Evolutionary conservation across 1,140 invertebrate genomes (phyloP).

Genomic region (Trypoxylus dichotomus): DNA sequence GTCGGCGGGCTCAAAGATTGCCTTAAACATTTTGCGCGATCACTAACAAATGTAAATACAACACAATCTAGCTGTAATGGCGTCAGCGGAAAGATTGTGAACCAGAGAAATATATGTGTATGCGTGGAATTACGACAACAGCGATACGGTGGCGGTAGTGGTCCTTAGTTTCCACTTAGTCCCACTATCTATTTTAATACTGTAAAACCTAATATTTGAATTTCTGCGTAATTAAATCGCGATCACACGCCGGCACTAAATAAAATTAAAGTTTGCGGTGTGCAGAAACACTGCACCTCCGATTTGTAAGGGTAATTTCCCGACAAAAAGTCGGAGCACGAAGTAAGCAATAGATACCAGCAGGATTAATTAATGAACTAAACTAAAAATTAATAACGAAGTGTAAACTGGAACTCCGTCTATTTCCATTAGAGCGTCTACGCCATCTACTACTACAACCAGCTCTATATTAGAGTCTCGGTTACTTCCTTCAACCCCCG

Average conservation of each 20-base stretch:
- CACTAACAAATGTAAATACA: too few relatives aligned
- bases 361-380: constrained; percentile 18
- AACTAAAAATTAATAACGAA: constrained; percentile 19
- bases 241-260: not conserved
- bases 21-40: too few relatives aligned
- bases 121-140: too few relatives aligned
- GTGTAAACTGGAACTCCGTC: constrained; percentile 1
- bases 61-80: too few relatives aligned
- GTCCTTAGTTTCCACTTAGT: too few relatives aligned
- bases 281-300: not conserved
- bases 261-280: not conserved
- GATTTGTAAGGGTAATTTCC: not conserved
- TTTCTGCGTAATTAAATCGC: too few relatives aligned
- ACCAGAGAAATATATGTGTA: too few relatives aligned
- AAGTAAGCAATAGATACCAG: not conserved
- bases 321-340: not conserved
- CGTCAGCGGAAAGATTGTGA: too few relatives aligned
- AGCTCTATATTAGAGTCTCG: not conserved
- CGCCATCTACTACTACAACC: not conserved
- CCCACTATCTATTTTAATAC: too few relatives aligned
- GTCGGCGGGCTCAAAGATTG: too few relatives aligned
- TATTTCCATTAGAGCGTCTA: constrained; percentile 17
- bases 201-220: too few relatives aligned
- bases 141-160: too few relatives aligned
- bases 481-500: not conserved